Conservation (phyloP, 2,888 invertebrate genomes). For the Cantharis nigra region DNA sequence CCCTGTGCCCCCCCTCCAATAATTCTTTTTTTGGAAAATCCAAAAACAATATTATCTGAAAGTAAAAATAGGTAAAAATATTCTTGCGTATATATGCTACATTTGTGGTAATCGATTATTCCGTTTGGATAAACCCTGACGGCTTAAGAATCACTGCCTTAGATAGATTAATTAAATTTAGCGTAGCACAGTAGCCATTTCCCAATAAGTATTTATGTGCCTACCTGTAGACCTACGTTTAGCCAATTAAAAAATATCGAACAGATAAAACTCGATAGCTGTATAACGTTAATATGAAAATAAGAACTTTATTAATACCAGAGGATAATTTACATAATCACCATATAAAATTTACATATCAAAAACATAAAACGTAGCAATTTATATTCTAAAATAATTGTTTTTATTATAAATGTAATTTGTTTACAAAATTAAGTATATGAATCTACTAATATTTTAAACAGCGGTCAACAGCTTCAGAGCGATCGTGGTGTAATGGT, state of each 20-base stretch:
- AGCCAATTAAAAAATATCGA: not conserved
- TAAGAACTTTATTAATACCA: not conserved
- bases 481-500: conserved; percentile 4
- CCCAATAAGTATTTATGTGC: not conserved
- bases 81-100: too few species aligned
- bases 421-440: not conserved
- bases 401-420: not conserved
- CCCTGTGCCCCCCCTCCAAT: too few species aligned
- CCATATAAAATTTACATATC: not conserved
- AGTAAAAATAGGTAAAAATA: too few species aligned
- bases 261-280: not conserved
- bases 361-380: not conserved
- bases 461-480: not conserved
- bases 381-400: not conserved
- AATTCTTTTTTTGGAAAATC: too few species aligned
- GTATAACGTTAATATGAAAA: not conserved
- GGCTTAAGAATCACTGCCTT: not conserved
- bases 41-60: too few species aligned
- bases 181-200: not conserved
- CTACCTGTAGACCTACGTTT: not conserved
- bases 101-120: too few species aligned
- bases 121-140: not conserved
- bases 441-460: not conserved
- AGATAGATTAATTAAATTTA: not conserved
- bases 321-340: not conserved